phyloP scores from a whole-genome alignment of 2,113 vertebrate genomes.

The Osmerus eperlanus region DNA sequence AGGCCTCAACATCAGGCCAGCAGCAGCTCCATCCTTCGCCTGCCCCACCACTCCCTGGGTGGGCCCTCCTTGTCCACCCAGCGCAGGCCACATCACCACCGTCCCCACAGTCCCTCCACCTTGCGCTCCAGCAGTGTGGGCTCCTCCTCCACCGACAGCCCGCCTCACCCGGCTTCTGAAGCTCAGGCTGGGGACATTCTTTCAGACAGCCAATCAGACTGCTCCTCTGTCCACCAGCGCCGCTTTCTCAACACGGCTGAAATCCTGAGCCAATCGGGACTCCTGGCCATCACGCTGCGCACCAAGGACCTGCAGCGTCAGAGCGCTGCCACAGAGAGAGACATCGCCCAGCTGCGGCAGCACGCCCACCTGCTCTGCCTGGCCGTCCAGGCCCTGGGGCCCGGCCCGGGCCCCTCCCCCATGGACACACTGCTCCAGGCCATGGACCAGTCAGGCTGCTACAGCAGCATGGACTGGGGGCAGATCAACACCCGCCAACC shows the following conservation, averaged over 20 bases:
- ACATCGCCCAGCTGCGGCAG: conserved; percentile 62
- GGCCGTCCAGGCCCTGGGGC: conserved; percentile 24
- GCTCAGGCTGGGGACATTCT: conserved; percentile 2
- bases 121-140: conserved; percentile 21
- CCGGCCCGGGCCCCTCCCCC: conserved; percentile 4
- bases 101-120: conserved; percentile 15
- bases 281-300: conserved; percentile 64
- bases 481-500: conserved; percentile 14
- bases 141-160: conserved; percentile 41
- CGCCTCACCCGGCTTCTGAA: conserved; percentile 11
- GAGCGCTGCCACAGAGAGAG: conserved; percentile 51
- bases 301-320: conserved; percentile 67
- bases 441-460: conserved; percentile 60
- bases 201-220: conserved; percentile 7
- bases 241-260: conserved; percentile 71
- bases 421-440: conserved; percentile 52
- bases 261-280: conserved; percentile 64
- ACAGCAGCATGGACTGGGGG: conserved; percentile 39
- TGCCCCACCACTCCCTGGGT: conserved; percentile 4
- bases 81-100: conserved; percentile 8
- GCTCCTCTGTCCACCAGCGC: conserved; percentile 31
- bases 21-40: not conserved
- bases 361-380: conserved; percentile 61
- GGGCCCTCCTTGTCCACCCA: conserved; percentile 17
- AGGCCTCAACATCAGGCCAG: conserved; percentile 16